A percentile compares a stretch with the other conserved stretches of the same genome.
Evolutionary conservation across 92 coral and sea anemone species (phyloP).

Genomic region (Meandrina meandrites): DNA sequence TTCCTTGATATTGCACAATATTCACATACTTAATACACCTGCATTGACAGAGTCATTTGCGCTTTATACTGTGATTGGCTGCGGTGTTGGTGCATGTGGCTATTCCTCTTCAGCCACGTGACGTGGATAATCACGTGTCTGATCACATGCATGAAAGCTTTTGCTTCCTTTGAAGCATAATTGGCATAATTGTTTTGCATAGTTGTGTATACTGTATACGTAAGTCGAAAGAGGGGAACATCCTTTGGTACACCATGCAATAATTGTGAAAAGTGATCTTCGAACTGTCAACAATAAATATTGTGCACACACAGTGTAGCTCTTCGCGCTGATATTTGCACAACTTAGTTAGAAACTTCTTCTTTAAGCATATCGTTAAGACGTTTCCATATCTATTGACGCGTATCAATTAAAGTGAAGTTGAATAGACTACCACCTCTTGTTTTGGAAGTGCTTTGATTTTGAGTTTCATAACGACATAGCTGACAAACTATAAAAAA

Average conservation of each 20-base stretch:
- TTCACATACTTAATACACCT: not conserved
- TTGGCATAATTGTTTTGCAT: not conserved
- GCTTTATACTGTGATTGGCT: not conserved
- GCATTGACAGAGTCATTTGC: not conserved
- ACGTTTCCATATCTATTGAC: too few relatives aligned
- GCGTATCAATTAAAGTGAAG: too few relatives aligned
- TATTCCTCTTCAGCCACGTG: not conserved
- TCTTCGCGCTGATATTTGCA: not conserved
- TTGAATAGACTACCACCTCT: too few relatives aligned
- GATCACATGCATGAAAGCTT: not conserved
- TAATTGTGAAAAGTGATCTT: not conserved
- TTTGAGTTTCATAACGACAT: too few relatives aligned
- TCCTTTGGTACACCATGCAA: too few relatives aligned
- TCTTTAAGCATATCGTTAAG: too few relatives aligned
- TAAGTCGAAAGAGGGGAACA: not conserved
- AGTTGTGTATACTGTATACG: not conserved
- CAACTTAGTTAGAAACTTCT: too few relatives aligned
- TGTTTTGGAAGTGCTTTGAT: too few relatives aligned
- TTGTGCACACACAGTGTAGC: not conserved
- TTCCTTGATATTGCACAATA: conserved; percentile 7
- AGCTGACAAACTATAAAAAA: too few relatives aligned
- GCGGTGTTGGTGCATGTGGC: not conserved
- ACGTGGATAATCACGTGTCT: not conserved
- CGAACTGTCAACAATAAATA: not conserved
- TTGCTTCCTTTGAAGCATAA: not conserved